Evolutionary conservation across 2,113 vertebrate genomes (phyloP), one percentile per base, ranked within the genome.

Genomic region (Eulemur macaco): DNA sequence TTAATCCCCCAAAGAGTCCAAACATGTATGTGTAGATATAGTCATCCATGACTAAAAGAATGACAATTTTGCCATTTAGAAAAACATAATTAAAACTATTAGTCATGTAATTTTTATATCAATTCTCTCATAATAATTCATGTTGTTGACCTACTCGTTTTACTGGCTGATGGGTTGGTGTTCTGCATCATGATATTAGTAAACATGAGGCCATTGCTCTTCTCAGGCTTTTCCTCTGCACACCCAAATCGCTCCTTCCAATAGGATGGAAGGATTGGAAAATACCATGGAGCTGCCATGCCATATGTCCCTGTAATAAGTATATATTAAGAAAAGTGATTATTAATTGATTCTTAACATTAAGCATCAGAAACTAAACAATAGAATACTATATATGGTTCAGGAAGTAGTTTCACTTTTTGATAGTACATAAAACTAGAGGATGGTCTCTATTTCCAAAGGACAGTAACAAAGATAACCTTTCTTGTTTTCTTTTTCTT

Each of bases 201-300:
- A 95, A 99, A 99, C 81, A 99, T 80, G 27, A 99, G 97, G 76
- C 99, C 98, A 93, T 96, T 98, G 68, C 84, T 91, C 68, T 96
- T 98, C 82, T 98, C 97, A 21, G 56, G 98, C 81, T 98, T 98
- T 56, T 98, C 89, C 37, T 96, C 88, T 8, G 97, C 37, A 58
- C 98, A 98, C 84, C 98, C 98, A 85, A 98, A 99, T 96, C 98
- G 97, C 25, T 99, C 98, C 0, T 98, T 85, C 99, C 99, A 99
- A 97, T 99, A 99, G n/a, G 99, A 99, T 4, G 98, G 98, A 87
- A 99, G 99, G 95, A 99, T 90, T 0, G 99, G 99, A 97, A 99
- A 99, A 98, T 99, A 99, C 99, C 99, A 99, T 0, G 99, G 99
- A 52, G 99, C 98, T 63, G 99, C 98, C 95, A 99, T 99, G 54